Percentiles rank a stretch among this genome's conserved stretches.
Evolutionary conservation across 1,140 invertebrate genomes (phyloP).

Genomic region (Gryon sp.): DNA sequence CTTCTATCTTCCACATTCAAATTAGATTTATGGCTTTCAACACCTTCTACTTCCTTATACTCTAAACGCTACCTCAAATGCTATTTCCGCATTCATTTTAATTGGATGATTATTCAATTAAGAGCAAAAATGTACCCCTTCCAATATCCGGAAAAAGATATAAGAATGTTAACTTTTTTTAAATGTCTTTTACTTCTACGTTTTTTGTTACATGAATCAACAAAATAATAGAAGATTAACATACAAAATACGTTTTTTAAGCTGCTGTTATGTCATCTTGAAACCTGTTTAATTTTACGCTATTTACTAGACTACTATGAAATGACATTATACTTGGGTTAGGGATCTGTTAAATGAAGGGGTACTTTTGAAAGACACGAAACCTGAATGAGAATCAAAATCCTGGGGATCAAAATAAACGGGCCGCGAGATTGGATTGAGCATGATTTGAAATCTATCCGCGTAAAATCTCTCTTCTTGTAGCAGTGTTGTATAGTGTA

Average conservation of each 20-base stretch:
- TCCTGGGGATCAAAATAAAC: constrained; percentile 66
- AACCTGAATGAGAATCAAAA: constrained; percentile 52
- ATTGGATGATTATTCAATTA: too few relatives aligned
- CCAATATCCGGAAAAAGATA: too few relatives aligned
- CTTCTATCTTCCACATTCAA: too few relatives aligned
- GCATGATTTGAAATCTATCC: constrained; percentile 77
- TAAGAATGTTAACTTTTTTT: too few relatives aligned
- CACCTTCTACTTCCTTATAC: constrained; percentile 18
- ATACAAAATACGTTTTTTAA: too few relatives aligned
- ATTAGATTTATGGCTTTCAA: constrained; percentile 69
- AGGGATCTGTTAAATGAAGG: constrained; percentile 57
- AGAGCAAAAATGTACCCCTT: too few relatives aligned
- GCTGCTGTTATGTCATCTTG: constrained; percentile 13
- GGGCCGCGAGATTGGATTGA: constrained; percentile 77
- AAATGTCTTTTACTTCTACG: too few relatives aligned
- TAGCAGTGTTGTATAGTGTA: not conserved
- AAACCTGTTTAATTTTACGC: constrained; percentile 70
- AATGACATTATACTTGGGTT: constrained; percentile 68
- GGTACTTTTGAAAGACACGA: constrained; percentile 64
- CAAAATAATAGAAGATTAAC: not conserved
- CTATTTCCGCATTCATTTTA: too few relatives aligned
- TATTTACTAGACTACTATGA: constrained; percentile 66
- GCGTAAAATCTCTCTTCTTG: constrained; percentile 72
- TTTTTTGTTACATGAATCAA: not conserved
- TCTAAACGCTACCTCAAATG: too few relatives aligned